Evolutionary conservation across 2,797 vertebrate species (phyloP).

Genomic region (Spinus pinus): DNA sequence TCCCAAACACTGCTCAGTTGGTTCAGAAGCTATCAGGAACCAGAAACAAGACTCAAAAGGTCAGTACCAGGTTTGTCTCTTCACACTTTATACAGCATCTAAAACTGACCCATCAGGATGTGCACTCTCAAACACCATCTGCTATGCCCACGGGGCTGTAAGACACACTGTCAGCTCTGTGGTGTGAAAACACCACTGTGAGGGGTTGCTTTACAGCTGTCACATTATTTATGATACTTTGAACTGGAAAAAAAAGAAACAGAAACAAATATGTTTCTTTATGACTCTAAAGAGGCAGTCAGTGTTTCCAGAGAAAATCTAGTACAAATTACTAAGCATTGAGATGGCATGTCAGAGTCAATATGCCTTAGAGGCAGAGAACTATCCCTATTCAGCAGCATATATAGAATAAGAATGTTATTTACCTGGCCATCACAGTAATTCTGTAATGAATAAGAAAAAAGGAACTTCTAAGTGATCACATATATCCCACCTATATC

Average conservation of each 20-base stretch:
- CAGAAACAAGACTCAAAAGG: neutral
- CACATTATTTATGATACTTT: neutral
- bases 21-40: neutral
- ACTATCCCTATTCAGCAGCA: neutral
- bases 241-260: accelerated
- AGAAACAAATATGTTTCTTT: neutral
- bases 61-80: neutral
- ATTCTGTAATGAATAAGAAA: neutral
- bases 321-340: neutral
- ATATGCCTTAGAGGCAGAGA: neutral
- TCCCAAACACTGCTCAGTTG: neutral
- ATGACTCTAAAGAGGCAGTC: neutral
- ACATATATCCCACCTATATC: neutral
- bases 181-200: neutral
- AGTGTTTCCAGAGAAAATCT: neutral
- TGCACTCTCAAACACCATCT: neutral
- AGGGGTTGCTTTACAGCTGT: neutral
- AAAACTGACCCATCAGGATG: neutral
- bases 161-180: neutral
- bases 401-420: neutral
- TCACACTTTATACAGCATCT: neutral
- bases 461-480: neutral
- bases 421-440: accelerated
- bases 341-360: neutral
- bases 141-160: neutral